Percentiles rank a stretch among this genome's conserved stretches.
Conservation (phyloP, 1,140 invertebrate genomes). For the Musca domestica region DNA sequence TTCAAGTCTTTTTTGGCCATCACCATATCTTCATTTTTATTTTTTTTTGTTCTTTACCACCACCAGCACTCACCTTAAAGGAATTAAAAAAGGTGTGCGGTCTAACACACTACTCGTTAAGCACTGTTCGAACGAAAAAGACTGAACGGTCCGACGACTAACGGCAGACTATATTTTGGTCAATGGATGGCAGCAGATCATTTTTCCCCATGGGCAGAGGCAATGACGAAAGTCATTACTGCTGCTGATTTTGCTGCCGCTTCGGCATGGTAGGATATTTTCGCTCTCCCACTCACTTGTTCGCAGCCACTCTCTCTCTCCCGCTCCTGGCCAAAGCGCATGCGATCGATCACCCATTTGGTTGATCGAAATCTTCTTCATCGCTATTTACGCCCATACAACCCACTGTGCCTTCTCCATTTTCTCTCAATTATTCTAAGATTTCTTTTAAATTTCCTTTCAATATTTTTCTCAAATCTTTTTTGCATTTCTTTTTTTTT, state of each 20-base stretch:
- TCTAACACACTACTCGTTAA: conserved; percentile 51
- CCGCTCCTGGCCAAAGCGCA: no score
- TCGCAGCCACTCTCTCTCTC: no score
- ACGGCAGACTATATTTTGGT: conserved; percentile 55
- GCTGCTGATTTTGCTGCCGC: not conserved
- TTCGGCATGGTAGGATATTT: no score
- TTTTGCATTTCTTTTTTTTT: no score
- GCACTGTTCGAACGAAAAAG: conserved; percentile 51
- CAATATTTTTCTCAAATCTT: not conserved
- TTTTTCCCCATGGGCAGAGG: conserved; percentile 31
- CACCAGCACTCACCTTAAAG: conserved; percentile 52
- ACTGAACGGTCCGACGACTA: conserved; percentile 55
- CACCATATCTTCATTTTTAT: not conserved
- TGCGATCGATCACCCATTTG: no score
- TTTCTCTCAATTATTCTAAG: not conserved
- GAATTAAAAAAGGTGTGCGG: conserved; percentile 53
- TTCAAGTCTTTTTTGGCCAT: not conserved
- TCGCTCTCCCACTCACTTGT: no score
- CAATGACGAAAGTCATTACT: not conserved
- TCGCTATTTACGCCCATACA: not conserved
- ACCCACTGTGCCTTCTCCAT: conserved; percentile 9
- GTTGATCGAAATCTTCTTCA: not conserved
- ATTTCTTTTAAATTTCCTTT: conserved; percentile 6
- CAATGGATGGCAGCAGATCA: conserved; percentile 40
- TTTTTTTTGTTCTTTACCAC: not conserved